A percentile compares a stretch with the other conserved stretches of the same genome.
These are phyloP conservation scores for Asarcornis scutulata DNA, from an alignment of 2,113 vertebrate genomes.

Conservation along the genomic window DNA sequence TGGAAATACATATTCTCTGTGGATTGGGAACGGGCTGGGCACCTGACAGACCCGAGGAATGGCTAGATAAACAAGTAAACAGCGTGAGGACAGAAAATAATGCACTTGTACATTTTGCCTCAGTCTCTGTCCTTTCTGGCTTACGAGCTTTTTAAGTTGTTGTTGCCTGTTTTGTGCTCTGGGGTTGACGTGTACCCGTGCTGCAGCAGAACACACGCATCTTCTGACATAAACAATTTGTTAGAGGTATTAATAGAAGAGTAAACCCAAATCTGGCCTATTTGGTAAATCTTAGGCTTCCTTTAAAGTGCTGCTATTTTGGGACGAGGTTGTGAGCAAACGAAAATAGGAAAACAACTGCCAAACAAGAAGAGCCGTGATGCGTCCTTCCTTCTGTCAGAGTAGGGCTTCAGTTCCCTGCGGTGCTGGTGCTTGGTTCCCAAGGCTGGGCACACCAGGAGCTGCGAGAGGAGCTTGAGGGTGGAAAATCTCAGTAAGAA, in stretches of 20 bases:
- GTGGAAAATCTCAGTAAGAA: neutral
- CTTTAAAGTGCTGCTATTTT: slow-evolving; percentile 7
- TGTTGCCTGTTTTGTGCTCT: neutral
- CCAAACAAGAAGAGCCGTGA: neutral
- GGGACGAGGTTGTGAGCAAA: neutral
- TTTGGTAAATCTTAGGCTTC: neutral
- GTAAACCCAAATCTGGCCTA: neutral
- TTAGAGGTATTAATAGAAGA: neutral
- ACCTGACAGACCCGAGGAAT: neutral
- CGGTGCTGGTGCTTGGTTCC: neutral
- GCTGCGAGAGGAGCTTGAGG: neutral
- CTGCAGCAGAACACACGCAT: neutral
- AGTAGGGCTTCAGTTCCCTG: neutral
- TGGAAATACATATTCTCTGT: neutral
- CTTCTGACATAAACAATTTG: neutral
- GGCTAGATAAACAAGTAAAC: neutral
- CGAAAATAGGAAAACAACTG: neutral
- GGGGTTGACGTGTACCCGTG: neutral
- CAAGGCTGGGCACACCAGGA: neutral
- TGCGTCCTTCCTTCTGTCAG: neutral
- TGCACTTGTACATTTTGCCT: neutral
- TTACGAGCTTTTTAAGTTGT: neutral
- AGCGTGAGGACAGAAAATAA: neutral
- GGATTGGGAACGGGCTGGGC: neutral
- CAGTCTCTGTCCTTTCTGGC: neutral